These are phyloP conservation scores for Budorcas taxicolor DNA, from an alignment of 2,113 vertebrate species.

Conservation along the genomic window DNA sequence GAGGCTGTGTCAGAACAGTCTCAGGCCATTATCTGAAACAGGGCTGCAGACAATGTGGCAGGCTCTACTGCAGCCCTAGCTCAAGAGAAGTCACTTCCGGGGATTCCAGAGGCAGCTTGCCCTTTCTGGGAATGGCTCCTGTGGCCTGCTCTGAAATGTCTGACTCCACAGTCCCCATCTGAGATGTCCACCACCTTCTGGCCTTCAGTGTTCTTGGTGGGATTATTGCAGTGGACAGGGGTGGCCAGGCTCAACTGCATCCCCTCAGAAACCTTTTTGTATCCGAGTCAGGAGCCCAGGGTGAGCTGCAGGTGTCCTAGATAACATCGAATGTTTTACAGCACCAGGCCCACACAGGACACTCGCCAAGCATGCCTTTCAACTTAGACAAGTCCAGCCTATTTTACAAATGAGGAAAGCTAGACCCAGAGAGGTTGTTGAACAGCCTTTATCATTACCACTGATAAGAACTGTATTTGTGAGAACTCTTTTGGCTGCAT, in stretches of 20 bases:
- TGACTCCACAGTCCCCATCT: not conserved
- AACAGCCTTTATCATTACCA: not conserved
- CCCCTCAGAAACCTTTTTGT: not conserved
- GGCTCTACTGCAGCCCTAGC: not conserved
- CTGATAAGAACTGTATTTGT: not conserved
- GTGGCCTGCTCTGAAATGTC: not conserved
- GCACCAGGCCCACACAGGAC: not conserved
- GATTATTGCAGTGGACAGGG: not conserved
- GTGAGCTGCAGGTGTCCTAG: not conserved
- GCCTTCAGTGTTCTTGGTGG: not conserved
- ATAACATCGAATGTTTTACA: not conserved
- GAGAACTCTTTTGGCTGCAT: not conserved
- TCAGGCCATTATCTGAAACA: not conserved
- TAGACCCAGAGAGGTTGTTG: not conserved
- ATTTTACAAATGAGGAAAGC: not conserved
- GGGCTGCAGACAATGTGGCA: too few species aligned
- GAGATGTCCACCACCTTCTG: not conserved
- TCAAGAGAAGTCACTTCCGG: not conserved
- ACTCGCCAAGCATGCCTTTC: not conserved
- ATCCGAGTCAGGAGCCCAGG: not conserved
- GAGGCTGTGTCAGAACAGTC: not conserved
- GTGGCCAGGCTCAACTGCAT: too few species aligned
- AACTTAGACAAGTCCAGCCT: not conserved
- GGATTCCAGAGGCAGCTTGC: not conserved
- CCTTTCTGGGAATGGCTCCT: not conserved